Evolutionary conservation across 2,888 invertebrate species (phyloP).

Genomic region (Latrodectus elegans): DNA sequence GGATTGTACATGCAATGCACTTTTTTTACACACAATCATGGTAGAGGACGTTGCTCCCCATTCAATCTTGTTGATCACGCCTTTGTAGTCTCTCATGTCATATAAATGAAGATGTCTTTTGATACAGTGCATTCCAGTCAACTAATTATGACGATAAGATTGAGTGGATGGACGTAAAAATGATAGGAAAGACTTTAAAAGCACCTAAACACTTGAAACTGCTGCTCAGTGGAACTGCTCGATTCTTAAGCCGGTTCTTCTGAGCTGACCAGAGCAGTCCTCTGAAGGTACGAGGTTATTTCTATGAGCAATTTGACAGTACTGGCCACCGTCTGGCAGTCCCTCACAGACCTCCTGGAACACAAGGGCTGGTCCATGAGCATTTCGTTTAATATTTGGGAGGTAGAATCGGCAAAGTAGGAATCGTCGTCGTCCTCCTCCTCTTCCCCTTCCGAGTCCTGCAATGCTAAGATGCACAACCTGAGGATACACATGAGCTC

Average conservation of each 20-base stretch:
- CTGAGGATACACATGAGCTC: slow-evolving; percentile 66
- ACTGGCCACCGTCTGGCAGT: slow-evolving; percentile 65
- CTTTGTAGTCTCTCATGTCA: too few relatives aligned
- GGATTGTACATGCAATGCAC: too few relatives aligned
- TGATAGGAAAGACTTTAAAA: slow-evolving; percentile 26
- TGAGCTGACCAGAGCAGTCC: neutral
- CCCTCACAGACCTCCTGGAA: slow-evolving; percentile 59
- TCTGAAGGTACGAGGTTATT: slow-evolving; percentile 35
- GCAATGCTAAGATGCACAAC: slow-evolving; percentile 21
- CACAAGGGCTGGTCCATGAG: slow-evolving; percentile 55
- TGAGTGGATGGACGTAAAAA: neutral
- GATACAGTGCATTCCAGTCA: too few relatives aligned
- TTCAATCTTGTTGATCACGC: too few relatives aligned
- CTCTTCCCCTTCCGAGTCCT: neutral
- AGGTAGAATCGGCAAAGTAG: slow-evolving; percentile 23
- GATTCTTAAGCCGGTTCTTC: slow-evolving; percentile 18
- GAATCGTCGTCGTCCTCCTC: slow-evolving; percentile 6
- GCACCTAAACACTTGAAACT: neutral
- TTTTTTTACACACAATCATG: too few relatives aligned
- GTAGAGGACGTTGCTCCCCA: too few relatives aligned
- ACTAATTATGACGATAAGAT: neutral
- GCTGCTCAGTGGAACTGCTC: neutral
- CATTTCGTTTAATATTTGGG: slow-evolving; percentile 54
- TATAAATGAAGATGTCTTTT: too few relatives aligned
- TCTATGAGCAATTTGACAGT: slow-evolving; percentile 42